Conservation (phyloP, 1,140 invertebrate genomes). For the Ceratoteleas bidentatus region DNA sequence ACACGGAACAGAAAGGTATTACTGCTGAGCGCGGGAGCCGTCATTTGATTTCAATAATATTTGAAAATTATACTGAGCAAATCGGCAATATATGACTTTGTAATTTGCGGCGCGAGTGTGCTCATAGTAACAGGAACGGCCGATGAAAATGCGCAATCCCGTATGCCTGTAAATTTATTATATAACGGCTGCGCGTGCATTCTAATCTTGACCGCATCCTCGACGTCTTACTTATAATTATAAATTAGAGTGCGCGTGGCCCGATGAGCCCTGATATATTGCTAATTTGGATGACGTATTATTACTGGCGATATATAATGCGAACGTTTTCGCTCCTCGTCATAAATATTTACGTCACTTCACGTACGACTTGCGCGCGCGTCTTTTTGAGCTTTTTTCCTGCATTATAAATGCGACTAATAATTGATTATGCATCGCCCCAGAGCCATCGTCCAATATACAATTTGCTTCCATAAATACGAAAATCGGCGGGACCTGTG, state of each 20-base stretch:
- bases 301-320: constrained; percentile 20
- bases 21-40: not conserved
- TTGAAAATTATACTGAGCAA: constrained; percentile 39
- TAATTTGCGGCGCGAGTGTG: constrained; percentile 19
- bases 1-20: not conserved
- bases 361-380: not conserved
- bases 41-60: constrained; percentile 33
- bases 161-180: constrained; percentile 48
- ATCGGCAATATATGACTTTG: constrained; percentile 35
- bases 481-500: not conserved
- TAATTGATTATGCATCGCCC: too few species aligned
- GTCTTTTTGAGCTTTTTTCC: not conserved
- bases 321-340: not conserved
- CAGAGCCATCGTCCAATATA: not conserved
- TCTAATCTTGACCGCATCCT: constrained; percentile 30
- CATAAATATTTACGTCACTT: constrained; percentile 20
- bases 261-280: constrained; percentile 14
- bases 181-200: constrained; percentile 19
- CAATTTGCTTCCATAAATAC: not conserved
- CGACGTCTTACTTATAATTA: constrained; percentile 45
- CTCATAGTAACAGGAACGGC: constrained; percentile 4
- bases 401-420: too few species aligned
- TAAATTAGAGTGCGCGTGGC: constrained; percentile 15
- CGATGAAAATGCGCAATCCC: constrained; percentile 28
- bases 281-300: constrained; percentile 29